phyloP scores from a whole-genome alignment of 2,888 invertebrate genomes.

The Ceratothoa steindachneri region DNA sequence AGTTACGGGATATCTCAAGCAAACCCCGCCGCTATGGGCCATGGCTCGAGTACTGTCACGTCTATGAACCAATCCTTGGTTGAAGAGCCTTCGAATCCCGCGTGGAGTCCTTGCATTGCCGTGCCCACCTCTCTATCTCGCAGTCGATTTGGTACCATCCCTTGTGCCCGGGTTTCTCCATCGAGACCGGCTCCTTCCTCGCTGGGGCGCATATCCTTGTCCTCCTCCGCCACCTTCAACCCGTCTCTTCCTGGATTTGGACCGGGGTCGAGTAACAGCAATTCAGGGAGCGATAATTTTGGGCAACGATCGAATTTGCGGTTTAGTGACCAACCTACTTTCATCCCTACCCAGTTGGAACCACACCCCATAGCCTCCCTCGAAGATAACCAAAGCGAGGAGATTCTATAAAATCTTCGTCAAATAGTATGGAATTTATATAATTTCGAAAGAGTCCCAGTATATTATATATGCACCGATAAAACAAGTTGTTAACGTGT shows the following conservation, averaged over 20 bases:
- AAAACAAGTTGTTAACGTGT: too few relatives aligned
- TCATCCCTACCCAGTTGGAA: background rate
- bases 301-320: background rate
- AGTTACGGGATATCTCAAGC: background rate
- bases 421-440: too few relatives aligned
- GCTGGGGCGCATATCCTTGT: background rate
- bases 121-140: background rate
- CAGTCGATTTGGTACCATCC: constrained; percentile 1
- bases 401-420: background rate
- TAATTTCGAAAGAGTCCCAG: too few relatives aligned
- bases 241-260: background rate
- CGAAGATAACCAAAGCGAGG: background rate
- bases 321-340: background rate
- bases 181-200: background rate
- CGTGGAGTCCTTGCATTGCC: background rate
- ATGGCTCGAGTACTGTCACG: background rate
- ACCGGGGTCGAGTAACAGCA: background rate
- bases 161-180: background rate
- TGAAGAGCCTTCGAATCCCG: background rate
- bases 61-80: background rate
- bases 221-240: background rate
- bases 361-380: background rate
- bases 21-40: background rate
- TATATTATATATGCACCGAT: too few relatives aligned
- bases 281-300: background rate